Evolutionary conservation across 2,113 vertebrate species (phyloP), one percentile per base, ranked within the genome.

Genomic region (Prietella phreatophila): DNA sequence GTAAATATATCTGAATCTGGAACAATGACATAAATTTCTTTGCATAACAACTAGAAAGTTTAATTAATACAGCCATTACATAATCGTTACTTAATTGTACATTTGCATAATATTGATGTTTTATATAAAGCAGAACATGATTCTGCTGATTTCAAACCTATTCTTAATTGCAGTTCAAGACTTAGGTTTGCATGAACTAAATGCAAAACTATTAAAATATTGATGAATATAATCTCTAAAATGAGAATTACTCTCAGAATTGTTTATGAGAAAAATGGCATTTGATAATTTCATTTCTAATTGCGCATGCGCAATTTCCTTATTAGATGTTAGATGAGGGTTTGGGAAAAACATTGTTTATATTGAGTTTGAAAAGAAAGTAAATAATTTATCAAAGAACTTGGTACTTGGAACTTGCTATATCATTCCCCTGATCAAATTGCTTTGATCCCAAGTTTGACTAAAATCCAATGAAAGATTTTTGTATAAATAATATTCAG

Each of bases 351-450:
- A 27, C 6, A 36, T 4, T 55, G 5, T 80, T 27, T 80, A 55
- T 55, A 67, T n/a, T 30, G 53, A 65, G 17, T 47, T 50, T 9
- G 27, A 30, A 84, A 65, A 50, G 60, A 19, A 67, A 10, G 36
- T 67, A 65, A 50, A 83, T 65, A 56, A 56, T 55, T 84, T 2
- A 85, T 75, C 67, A 84, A 36, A 15, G 47, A 85, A 19, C 42
- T 50, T 50, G 3, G 22, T 42, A 22, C 15, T 33, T 75, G 20
- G 14, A 76, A 13, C 22, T 50, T 55, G 63, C 3, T 3, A 20
- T 58, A 84, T 58, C 33, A 85, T 17, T 75, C 42, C 22, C 15
- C 30, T 56, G 25, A 69, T 56, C 67, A 73, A 56, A 85, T 73
- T 14, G 22, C 19, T 73, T 71, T 36, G 69, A 56, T 56, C 22